Conservation (phyloP, 2,797 vertebrate genomes). For the Lateolabrax maculatus region DNA sequence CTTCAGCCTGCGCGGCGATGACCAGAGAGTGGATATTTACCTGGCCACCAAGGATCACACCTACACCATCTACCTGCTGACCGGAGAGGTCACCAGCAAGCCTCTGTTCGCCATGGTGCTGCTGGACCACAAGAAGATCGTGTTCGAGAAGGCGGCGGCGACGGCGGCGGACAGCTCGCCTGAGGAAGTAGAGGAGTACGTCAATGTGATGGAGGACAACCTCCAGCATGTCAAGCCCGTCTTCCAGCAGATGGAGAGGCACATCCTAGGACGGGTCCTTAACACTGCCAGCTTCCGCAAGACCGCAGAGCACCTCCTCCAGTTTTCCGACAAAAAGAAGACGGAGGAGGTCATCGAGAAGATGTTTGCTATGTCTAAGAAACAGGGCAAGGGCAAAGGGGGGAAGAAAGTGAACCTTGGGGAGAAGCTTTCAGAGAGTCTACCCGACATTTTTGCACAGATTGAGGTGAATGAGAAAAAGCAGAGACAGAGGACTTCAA, state of each 20-base stretch:
- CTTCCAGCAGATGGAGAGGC: constrained; percentile 95
- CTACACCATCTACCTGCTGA: constrained; percentile 92
- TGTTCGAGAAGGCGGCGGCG: constrained; percentile 89
- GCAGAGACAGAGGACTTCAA: constrained; percentile 90
- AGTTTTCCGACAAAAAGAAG: constrained; percentile 94
- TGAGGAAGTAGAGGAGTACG: constrained; percentile 90
- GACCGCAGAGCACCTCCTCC: constrained; percentile 92
- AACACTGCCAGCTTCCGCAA: constrained; percentile 93
- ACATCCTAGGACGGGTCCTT: constrained; percentile 92
- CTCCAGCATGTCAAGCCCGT: constrained; percentile 95
- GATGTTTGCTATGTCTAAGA: constrained; percentile 92
- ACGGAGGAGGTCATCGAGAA: constrained; percentile 91
- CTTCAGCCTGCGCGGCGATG: constrained; percentile 91
- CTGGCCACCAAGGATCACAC: constrained; percentile 90
- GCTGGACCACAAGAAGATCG: constrained; percentile 89
- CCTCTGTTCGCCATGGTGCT: constrained; percentile 92
- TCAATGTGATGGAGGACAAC: constrained; percentile 90
- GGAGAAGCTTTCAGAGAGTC: constrained; percentile 89
- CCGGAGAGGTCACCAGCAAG: constrained; percentile 85
- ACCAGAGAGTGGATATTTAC: constrained; percentile 91
- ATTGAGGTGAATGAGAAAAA: constrained; percentile 94
- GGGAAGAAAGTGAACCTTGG: constrained; percentile 84
- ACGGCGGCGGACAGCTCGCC: constrained; percentile 72
- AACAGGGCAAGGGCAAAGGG: constrained; percentile 86
- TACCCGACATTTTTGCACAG: constrained; percentile 96